Base-by-base conservation (phyloP, 2,113 vertebrate genomes). In the Rhegmatorhina hoffmannsi region DNA sequence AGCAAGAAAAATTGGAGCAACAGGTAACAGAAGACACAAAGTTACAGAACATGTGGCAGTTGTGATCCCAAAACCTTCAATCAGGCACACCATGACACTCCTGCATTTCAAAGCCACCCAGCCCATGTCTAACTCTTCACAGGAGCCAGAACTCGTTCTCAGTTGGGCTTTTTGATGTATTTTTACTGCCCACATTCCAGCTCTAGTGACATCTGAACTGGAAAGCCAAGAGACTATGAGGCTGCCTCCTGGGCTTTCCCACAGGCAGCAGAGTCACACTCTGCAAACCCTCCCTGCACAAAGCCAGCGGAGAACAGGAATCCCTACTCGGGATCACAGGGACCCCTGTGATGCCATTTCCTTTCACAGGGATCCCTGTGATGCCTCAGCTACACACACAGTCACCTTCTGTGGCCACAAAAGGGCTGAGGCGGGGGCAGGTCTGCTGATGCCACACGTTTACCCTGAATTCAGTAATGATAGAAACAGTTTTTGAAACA, bases 171-270 rank as follows among this genome's bases (percentile, higher is more conserved):
- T 69, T 46, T 43, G 14, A 73, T 29, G 8, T 24, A 23, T 23
- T 94, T 94, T 89, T 72, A 67, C 15, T 78, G 34, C 46, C 46
- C 31, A 38, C 82, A 85, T 60, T 73, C 26, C 70, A 91, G 15
- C 33, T 78, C 13, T 33, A 85, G 26, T 68, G 58, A 84, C 84
- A 62, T 44, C 11, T 70, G 33, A 55, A 31, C 64, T 36, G 55
- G 70, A 88, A 92, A 55, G 47, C 63, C 62, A 7, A 31, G n/a
- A 46, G 26, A 63, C 3, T 55, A 62, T 6, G 20, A 59, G 43
- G n/a, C 47, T 75, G 38, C 38, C 38, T 59, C 72, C 38, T 28
- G 19, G 33, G 23, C 75, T 90, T 63, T 68, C 11, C 1, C 17
- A 58, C 0, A 63, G 21, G 63, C 58, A 87, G 46, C 49, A 84